Base-by-base conservation (phyloP, 2,888 invertebrate genomes). In the Spicauda simplicius region DNA sequence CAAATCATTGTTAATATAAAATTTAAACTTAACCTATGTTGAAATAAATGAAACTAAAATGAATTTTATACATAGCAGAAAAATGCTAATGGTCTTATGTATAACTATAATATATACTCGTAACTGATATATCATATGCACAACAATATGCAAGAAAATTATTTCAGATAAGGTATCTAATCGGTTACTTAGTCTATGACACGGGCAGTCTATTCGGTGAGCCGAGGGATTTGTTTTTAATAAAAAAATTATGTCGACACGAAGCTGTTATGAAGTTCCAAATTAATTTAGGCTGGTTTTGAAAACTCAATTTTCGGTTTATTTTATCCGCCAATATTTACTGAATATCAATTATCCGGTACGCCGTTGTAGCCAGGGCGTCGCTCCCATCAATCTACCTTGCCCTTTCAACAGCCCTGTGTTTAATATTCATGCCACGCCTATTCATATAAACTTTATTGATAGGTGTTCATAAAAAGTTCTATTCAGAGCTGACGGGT, bases 261-360 rank as follows among this genome's bases (percentile, higher is more conserved):
- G 80, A 84, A 81, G 82, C 86, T 83, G 88, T 88, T 91, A 88
- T 87, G 85, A 89, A 91, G 87, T 91, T 90, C 83, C 87, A 91
- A 92, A 91, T 92, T 92, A 91, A 92, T 91, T 91, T 90, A 87
- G 88, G 81, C 84, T 80, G 85, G 84, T 88, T 87, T 86, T 82
- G 86, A 83, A 83, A 92, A 92, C 91, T 90, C 90, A 91, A 91
- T 91, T 91, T 91, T 84, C 86, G 81, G 86, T 90, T 87, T 88
- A 90, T 91, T 91, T 90, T 87, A 88, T 89, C 85, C 87, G 83
- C 85, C 89, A 91, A 91, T 91, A 90, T 91, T 92, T 90, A 89
- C 90, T 82, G 89, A 89, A 88, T 90, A 90, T 89, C 91, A 91
- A 91, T 91, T 90, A 92, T 89, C 85, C 83, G 80, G 73, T 41